Evolutionary conservation across 1,140 invertebrate species (phyloP).

Genomic region (Cotesia glomerata): DNA sequence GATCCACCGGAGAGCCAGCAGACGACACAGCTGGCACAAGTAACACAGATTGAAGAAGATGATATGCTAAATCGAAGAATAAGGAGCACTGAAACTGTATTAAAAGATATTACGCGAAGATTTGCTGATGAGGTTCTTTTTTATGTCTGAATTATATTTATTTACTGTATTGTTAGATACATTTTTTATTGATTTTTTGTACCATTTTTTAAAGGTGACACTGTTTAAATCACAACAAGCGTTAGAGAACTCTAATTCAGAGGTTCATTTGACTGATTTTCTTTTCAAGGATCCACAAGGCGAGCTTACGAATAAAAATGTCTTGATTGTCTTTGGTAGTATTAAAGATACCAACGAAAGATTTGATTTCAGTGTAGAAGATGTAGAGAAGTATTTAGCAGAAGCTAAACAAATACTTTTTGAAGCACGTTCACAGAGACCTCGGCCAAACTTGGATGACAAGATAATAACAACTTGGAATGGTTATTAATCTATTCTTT

Average conservation of each 20-base stretch:
- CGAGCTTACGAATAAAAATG: conserved; percentile 86
- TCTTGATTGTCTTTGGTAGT: conserved; percentile 77
- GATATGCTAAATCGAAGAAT: background rate
- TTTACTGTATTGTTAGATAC: too few species aligned
- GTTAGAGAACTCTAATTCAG: conserved; percentile 57
- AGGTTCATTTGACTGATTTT: conserved; percentile 49
- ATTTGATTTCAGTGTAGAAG: conserved; percentile 69
- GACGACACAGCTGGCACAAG: conserved; percentile 60
- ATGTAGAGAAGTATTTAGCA: conserved; percentile 69
- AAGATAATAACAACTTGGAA: conserved; percentile 95
- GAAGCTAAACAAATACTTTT: conserved; percentile 75
- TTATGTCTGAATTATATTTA: too few species aligned
- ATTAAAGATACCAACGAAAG: conserved; percentile 76
- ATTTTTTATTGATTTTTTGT: background rate
- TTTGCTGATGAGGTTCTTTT: background rate
- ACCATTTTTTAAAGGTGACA: background rate
- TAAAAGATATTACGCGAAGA: background rate
- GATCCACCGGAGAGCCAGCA: conserved; percentile 67
- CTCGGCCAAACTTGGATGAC: conserved; percentile 87
- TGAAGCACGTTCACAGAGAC: conserved; percentile 73
- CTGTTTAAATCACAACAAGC: conserved; percentile 55
- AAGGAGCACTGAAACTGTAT: background rate
- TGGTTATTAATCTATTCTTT: conserved; percentile 61
- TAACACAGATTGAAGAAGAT: conserved; percentile 23
- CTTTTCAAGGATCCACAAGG: conserved; percentile 82